phyloP scores from a whole-genome alignment of 2,113 vertebrate genomes.

The Calyptommatus sinebrachiatus region DNA sequence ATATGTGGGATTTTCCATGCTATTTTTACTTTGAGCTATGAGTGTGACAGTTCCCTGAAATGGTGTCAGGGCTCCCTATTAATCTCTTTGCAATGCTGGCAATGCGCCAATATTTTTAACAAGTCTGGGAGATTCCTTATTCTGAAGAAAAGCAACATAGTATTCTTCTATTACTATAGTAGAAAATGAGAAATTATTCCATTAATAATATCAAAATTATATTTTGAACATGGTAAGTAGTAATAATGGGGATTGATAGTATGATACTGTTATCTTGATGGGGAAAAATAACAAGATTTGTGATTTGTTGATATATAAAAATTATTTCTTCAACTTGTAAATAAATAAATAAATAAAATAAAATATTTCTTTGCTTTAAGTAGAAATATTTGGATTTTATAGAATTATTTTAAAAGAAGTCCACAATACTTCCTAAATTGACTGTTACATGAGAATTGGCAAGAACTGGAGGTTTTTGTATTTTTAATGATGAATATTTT shows the following conservation, averaged over 20 bases:
- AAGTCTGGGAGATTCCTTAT: not conserved
- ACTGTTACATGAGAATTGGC: not conserved
- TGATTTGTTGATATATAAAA: not conserved
- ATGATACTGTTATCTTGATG: not conserved
- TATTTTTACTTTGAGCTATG: too few relatives aligned
- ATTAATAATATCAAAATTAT: not conserved
- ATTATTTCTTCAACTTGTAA: not conserved
- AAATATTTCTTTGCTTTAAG: not conserved
- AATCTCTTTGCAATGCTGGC: too few relatives aligned
- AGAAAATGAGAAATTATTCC: not conserved
- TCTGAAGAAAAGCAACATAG: not conserved
- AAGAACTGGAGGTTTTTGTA: too few relatives aligned
- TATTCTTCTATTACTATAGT: not conserved
- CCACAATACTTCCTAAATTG: not conserved
- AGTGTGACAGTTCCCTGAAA: too few relatives aligned
- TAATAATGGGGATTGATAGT: not conserved
- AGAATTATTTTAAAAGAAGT: not conserved
- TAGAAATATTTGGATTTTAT: not conserved
- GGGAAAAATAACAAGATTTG: not conserved
- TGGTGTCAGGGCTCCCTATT: too few relatives aligned
- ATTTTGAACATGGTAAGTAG: not conserved
- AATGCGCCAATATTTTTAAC: too few relatives aligned
- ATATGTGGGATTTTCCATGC: too few relatives aligned
- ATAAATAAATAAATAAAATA: too few relatives aligned
- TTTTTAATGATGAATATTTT: too few relatives aligned